phyloP scores from a whole-genome alignment of 1,140 invertebrate species.

The Acromyrmex heyeri region DNA sequence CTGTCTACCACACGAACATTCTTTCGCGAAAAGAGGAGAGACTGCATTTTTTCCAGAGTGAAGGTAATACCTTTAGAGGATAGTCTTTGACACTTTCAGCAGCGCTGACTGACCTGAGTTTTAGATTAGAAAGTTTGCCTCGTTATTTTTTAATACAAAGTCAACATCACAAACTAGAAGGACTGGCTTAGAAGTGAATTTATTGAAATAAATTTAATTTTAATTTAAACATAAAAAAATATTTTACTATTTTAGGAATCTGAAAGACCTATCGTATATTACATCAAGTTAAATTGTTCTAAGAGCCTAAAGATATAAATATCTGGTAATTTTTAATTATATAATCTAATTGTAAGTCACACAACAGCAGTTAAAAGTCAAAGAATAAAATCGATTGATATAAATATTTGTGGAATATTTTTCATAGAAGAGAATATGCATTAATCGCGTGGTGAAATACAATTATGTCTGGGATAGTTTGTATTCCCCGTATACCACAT shows the following conservation, averaged over 20 bases:
- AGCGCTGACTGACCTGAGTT: not conserved
- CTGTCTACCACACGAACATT: slow-evolving; percentile 38
- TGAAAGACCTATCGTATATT: not conserved
- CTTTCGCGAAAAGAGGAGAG: not conserved
- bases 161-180: not conserved
- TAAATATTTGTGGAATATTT: not conserved
- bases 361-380: not conserved
- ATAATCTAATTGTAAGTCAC: not conserved
- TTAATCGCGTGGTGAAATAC: not conserved
- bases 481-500: slow-evolving; percentile 29
- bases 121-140: not conserved
- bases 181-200: not conserved
- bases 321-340: not conserved
- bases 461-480: not conserved
- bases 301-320: not conserved
- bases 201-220: not conserved
- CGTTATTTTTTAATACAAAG: slow-evolving; percentile 17
- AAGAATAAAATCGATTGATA: not conserved
- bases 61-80: slow-evolving; percentile 13
- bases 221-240: not conserved
- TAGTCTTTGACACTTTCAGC: slow-evolving; percentile 21
- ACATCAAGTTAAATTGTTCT: not conserved
- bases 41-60: not conserved
- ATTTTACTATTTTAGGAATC: not conserved
- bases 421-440: not conserved